Conservation (phyloP, 2,888 invertebrate species). For the Cataglyphis livida region DNA sequence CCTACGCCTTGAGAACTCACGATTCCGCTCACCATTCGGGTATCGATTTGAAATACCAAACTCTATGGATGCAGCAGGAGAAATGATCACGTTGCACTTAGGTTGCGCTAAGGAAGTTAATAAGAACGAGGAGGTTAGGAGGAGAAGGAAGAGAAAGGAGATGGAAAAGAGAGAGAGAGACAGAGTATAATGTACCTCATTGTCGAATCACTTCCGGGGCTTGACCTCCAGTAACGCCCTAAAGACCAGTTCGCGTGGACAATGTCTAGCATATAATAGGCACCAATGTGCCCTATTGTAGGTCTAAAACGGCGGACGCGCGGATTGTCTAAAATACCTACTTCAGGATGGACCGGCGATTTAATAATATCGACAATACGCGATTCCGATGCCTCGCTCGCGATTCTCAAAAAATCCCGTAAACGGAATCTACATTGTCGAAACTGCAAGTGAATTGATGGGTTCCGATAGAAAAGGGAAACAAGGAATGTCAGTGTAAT, state of each 20-base stretch:
- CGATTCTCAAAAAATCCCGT: constrained; percentile 38
- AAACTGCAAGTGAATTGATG: neutral
- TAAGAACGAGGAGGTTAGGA: constrained; percentile 57
- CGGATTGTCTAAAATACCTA: constrained; percentile 69
- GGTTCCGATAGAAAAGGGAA: neutral
- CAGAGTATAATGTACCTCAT: constrained; percentile 76
- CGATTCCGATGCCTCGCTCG: constrained; percentile 48
- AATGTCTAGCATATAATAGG: constrained; percentile 78
- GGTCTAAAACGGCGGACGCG: constrained; percentile 58
- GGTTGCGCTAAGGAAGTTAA: constrained; percentile 52
- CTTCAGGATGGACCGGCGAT: constrained; percentile 61
- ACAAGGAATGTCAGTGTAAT: neutral
- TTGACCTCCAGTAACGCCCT: constrained; percentile 79
- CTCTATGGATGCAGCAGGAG: constrained; percentile 21
- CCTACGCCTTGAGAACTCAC: constrained; percentile 84
- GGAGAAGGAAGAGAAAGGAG: constrained; percentile 38
- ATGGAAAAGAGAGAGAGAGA: constrained; percentile 22
- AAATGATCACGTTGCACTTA: constrained; percentile 38
- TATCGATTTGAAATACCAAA: constrained; percentile 42
- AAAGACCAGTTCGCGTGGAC: constrained; percentile 76
- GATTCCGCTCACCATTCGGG: constrained; percentile 37
- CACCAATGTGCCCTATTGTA: constrained; percentile 67
- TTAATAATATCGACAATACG: constrained; percentile 68
- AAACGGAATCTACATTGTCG: neutral
- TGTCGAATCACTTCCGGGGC: constrained; percentile 82